Base-by-base conservation (phyloP, 1,140 invertebrate species). In the Whitmania pigra region DNA sequence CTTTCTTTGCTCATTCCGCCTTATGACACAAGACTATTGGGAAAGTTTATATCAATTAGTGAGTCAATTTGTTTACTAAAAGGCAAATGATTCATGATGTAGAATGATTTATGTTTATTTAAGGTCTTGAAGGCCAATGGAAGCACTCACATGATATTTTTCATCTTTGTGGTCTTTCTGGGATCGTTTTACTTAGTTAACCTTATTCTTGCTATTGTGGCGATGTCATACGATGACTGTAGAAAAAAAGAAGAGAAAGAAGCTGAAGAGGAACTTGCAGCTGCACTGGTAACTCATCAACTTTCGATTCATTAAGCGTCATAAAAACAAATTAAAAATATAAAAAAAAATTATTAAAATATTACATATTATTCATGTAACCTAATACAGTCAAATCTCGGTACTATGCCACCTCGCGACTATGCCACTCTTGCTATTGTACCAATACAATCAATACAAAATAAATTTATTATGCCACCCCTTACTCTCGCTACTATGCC, bases 1-100 rank as follows among this genome's bases (percentile, higher is more conserved):
- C 49, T 88, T 97, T 78, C 86, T 98, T 69, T 94, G 92, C 75
- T 91, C 94, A 66, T 98, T 98, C 85, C 87, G 94, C 79, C 86
- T 97, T 67, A 97, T 97, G 94, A 98, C 94, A 29, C 94, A 97
- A 83, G 94, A 97, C 84, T 94, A 90, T 81, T 97, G 94, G 95
- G 94, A 98, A 84, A 93, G 93, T 84, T 86, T 98, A 76, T 98
- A 98, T 85, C 93, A 96, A 85, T 84, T 94, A 86, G 94, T 91
- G 82, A 83, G 85, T 80, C 77, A 4, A 68, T 22, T 2, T 63
- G n/a, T 63, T 63, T 25, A 63, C 9, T 15, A 2, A 63, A 60
- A 7, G 9, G 17, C 55, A 60, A 22, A 63, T 63, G 9, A 63
- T 63, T 22, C 22, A 17, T 25, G 29, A 63, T 18, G 0, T 13